A percentile compares a stretch with the other conserved stretches of the same genome.
Evolutionary conservation across 2,888 invertebrate genomes (phyloP).

Genomic region (Lissocephala sabroskyi): DNA sequence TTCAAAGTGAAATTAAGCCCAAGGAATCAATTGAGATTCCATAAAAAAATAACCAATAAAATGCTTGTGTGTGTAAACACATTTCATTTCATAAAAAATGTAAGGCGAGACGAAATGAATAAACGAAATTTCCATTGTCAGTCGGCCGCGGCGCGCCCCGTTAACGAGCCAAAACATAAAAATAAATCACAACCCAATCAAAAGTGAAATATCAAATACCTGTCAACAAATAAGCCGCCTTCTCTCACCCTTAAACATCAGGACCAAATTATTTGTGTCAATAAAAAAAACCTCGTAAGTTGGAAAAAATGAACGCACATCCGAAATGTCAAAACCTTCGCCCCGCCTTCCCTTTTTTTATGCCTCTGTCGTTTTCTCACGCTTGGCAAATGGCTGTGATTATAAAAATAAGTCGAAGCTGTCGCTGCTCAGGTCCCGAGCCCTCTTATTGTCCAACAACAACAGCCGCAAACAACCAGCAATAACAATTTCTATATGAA

Average conservation of each 20-base stretch:
- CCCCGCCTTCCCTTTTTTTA: background rate
- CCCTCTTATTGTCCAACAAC: constrained; percentile 4
- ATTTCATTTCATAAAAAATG: no score
- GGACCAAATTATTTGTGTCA: constrained; percentile 46
- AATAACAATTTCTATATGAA: constrained; percentile 50
- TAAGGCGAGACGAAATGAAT: no score
- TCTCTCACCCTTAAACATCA: constrained; percentile 5
- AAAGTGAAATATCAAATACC: constrained; percentile 44
- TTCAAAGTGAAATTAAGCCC: no score
- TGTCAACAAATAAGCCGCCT: constrained; percentile 31
- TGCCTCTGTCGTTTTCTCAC: background rate
- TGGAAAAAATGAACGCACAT: background rate
- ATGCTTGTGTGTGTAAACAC: no score
- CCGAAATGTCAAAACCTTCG: constrained; percentile 20
- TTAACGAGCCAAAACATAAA: constrained; percentile 6
- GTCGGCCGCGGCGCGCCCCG: no score
- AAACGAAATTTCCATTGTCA: background rate
- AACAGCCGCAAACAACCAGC: constrained; percentile 17
- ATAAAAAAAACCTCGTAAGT: constrained; percentile 30
- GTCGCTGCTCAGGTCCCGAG: constrained; percentile 20
- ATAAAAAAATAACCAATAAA: no score
- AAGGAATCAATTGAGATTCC: no score
- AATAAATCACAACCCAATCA: constrained; percentile 42
- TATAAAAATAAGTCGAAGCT: constrained; percentile 44
- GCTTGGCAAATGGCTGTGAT: constrained; percentile 32